Percentiles rank a stretch among this genome's conserved stretches.
Conservation (phyloP, 2,113 vertebrate species). For the Macquaria ambigua region DNA sequence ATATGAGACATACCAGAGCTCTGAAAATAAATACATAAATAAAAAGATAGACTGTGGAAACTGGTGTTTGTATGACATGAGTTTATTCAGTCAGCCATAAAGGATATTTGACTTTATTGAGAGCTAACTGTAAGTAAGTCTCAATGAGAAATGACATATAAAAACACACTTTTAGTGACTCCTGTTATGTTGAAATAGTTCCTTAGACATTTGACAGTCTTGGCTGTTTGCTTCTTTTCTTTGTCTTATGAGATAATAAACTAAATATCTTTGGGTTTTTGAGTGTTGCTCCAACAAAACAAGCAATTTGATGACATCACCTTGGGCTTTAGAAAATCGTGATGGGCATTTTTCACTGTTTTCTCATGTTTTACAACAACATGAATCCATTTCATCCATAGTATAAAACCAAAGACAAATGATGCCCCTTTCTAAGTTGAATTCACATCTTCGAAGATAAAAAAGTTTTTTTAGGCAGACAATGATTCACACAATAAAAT, state of each 20-base stretch:
- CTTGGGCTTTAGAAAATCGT: not conserved
- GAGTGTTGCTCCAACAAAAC: not conserved
- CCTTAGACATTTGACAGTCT: not conserved
- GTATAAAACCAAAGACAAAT: not conserved
- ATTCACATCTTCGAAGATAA: not conserved
- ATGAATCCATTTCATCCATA: not conserved
- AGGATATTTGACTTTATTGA: not conserved
- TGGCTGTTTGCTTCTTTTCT: not conserved
- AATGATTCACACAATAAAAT: constrained; percentile 24
- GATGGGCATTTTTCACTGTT: not conserved
- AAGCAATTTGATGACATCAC: not conserved
- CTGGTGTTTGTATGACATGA: not conserved
- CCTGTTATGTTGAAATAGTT: not conserved
- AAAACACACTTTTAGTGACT: not conserved
- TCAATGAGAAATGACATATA: not conserved
- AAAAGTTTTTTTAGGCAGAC: not conserved
- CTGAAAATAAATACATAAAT: not conserved
- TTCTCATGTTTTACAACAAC: too few relatives aligned
- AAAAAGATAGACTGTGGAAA: not conserved
- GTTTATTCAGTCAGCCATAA: not conserved
- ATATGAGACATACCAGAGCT: not conserved
- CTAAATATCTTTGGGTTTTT: not conserved
- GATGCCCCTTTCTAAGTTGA: not conserved
- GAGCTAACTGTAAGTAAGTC: not conserved
- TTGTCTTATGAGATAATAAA: not conserved